Evolutionary conservation across 2,888 invertebrate species (phyloP).

Genomic region (Mesoligia furuncula): DNA sequence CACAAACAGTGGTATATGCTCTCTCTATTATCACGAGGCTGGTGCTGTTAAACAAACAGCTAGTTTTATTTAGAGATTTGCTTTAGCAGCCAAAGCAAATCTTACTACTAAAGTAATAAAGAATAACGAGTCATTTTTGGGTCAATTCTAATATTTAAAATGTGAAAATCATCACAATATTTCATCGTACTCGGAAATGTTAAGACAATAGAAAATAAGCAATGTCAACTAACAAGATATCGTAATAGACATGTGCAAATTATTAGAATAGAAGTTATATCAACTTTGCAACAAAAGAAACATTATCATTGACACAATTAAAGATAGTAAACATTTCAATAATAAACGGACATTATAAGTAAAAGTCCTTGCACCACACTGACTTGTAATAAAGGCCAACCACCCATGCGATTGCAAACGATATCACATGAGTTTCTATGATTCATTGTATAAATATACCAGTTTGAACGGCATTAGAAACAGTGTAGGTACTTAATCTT

Average conservation of each 20-base stretch:
- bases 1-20: slow-evolving; percentile 57
- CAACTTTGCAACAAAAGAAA: slow-evolving; percentile 56
- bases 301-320: slow-evolving; percentile 73
- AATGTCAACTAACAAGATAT: slow-evolving; percentile 13
- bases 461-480: slow-evolving; percentile 51
- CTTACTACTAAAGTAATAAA: slow-evolving; percentile 15
- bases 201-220: slow-evolving; percentile 16
- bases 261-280: slow-evolving; percentile 28
- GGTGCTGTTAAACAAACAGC: slow-evolving; percentile 52
- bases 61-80: slow-evolving; percentile 46
- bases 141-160: not conserved
- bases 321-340: slow-evolving; percentile 62
- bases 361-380: slow-evolving; percentile 76
- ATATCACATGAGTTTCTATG: slow-evolving; percentile 70
- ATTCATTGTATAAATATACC: slow-evolving; percentile 66
- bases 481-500: slow-evolving; percentile 33
- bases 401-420: slow-evolving; percentile 70
- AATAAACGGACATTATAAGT: slow-evolving; percentile 67
- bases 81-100: slow-evolving; percentile 10
- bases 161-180: slow-evolving; percentile 10
- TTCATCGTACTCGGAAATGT: slow-evolving; percentile 21
- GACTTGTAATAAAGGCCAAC: slow-evolving; percentile 72
- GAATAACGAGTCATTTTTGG: slow-evolving; percentile 2
- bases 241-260: slow-evolving; percentile 15
- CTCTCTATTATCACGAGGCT: slow-evolving; percentile 52